Base-by-base conservation (phyloP, 2,113 vertebrate genomes). In the Ellobius talpinus region DNA sequence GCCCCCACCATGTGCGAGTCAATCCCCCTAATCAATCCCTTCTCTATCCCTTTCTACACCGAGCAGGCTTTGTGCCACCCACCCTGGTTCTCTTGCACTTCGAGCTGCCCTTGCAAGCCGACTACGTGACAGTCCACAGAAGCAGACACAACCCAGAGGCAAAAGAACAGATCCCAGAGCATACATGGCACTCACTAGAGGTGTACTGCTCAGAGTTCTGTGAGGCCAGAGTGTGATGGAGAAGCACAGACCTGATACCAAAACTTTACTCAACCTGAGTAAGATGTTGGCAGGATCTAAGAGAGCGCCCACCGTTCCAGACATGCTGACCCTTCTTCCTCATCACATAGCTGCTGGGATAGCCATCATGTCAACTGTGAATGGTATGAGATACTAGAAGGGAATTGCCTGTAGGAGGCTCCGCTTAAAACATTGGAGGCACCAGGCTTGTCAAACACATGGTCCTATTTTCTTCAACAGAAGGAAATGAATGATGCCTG, bases 151-250 rank as follows among this genome's bases (percentile, higher is more conserved):
- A 61, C 6, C 50, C 70, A 63, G 45, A 33, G 33, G n/a, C 63
- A 52, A 77, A 66, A 42, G 12, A 39, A 31, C 42, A 33, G 36
- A 26, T 17, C 21, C 24, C 36, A 11, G 50, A 16, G 5, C 6
- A 11, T 31, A 8, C 2, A 33, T 2, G 58, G 50, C 55, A 23
- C 2, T 14, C 55, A 23, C 2, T 14, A 5, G 7, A 9, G 1
- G 4, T 2, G 6, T 13, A 11, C 63, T 17, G 5, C 73, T 82
- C 2, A 13, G 45, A 79, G 55, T 24, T 73, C 8, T 9, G 19
- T 7, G 77, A 50, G 21, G 52, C 45, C 70, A 11, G 23, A 2
- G 39, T 55, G 47, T 13, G 17, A 9, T 9, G 26, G 21, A 55
- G n/a, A 92, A 19, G 58, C 21, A 3, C 23, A 13, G 26, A 24